Percentiles rank a stretch among this genome's conserved stretches.
Conservation (phyloP, 1,140 invertebrate species). For the Octopus sinensis region DNA sequence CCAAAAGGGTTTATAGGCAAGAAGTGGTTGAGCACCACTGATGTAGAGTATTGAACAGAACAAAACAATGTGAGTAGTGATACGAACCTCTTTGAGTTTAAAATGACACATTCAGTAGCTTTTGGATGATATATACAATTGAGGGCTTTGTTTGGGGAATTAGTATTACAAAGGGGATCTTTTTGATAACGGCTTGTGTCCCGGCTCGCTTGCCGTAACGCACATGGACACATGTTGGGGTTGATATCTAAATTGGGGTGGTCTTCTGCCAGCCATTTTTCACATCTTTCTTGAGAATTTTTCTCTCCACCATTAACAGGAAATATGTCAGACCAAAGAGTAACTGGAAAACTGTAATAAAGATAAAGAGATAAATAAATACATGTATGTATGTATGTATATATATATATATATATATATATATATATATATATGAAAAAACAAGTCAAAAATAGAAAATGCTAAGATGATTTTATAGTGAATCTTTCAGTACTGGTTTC, state of each 20-base stretch:
- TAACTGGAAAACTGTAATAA: constrained; percentile 12
- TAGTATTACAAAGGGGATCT: constrained; percentile 40
- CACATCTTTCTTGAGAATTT: constrained; percentile 33
- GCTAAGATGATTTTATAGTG: too few species aligned
- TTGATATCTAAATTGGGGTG: not conserved
- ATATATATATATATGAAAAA: too few species aligned
- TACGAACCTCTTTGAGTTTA: constrained; percentile 32
- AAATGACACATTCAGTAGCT: constrained; percentile 36
- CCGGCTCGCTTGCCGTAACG: constrained; percentile 33
- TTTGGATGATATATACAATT: constrained; percentile 43
- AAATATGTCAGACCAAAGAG: constrained; percentile 50
- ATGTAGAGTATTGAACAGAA: too few species aligned
- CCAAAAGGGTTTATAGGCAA: too few species aligned
- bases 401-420: not conserved
- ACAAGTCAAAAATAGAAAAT: too few species aligned
- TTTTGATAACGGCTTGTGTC: constrained; percentile 41
- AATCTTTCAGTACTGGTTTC: too few species aligned
- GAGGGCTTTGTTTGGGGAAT: constrained; percentile 12
- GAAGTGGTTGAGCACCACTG: too few species aligned
- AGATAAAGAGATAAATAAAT: not conserved
- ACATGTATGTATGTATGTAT: not conserved
- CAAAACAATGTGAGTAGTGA: too few species aligned
- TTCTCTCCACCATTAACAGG: constrained; percentile 32
- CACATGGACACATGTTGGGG: constrained; percentile 40
- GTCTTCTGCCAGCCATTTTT: constrained; percentile 35